phyloP scores from a whole-genome alignment of 2,888 invertebrate genomes.

The Tiliacea aurago region DNA sequence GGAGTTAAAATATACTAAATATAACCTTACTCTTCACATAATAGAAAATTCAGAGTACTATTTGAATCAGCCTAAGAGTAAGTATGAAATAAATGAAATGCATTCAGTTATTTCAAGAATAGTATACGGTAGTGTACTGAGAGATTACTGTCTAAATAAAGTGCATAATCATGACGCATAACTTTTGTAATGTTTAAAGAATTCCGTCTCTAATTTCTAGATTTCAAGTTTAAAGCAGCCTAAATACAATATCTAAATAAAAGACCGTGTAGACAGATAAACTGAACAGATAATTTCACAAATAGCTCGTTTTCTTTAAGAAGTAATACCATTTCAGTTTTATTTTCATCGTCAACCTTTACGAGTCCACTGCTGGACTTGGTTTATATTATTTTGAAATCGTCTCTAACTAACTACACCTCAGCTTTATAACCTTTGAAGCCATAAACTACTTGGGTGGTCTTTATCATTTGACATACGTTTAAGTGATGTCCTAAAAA shows the following conservation, averaged over 20 bases:
- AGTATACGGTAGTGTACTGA: neutral
- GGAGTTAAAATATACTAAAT: neutral
- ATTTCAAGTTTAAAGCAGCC: neutral
- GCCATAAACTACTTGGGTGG: slow-evolving; percentile 1
- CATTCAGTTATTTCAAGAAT: neutral
- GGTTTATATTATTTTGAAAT: slow-evolving; percentile 19
- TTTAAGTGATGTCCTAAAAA: neutral
- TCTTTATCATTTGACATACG: neutral
- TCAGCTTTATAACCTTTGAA: neutral
- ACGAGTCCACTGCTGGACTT: slow-evolving; percentile 16
- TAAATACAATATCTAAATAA: neutral
- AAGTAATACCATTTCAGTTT: slow-evolving; percentile 20
- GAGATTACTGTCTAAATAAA: neutral
- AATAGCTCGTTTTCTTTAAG: slow-evolving; percentile 6
- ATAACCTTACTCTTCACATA: neutral
- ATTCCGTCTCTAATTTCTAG: neutral
- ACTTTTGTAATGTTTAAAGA: neutral
- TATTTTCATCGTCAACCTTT: slow-evolving; percentile 28
- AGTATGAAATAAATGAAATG: neutral
- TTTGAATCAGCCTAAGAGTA: neutral
- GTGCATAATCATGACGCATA: neutral
- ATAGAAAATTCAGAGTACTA: neutral
- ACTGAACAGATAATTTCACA: slow-evolving; percentile 1
- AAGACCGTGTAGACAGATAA: neutral
- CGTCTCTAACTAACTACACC: neutral